Conservation (phyloP, 2,888 invertebrate species). For the Poecilus cupreus region DNA sequence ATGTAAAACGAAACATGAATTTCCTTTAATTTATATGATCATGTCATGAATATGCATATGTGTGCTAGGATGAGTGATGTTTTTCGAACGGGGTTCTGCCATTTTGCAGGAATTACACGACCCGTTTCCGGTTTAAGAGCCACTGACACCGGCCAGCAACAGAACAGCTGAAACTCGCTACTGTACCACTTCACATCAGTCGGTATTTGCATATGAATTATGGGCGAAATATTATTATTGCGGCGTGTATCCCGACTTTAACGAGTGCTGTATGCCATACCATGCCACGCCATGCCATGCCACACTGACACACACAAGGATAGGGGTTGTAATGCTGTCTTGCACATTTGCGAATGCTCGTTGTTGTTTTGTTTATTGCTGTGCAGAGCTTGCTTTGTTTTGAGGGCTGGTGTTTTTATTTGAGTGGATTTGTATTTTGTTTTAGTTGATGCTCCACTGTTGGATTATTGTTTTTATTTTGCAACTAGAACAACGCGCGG, state of each 20-base stretch:
- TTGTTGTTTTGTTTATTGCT: neutral
- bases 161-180: neutral
- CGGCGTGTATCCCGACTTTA: neutral
- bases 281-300: too few relatives aligned
- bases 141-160: neutral
- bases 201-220: slow-evolving; percentile 42
- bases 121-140: slow-evolving; percentile 19
- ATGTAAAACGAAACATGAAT: too few relatives aligned
- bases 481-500: too few relatives aligned
- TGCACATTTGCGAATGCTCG: neutral
- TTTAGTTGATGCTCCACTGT: neutral
- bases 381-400: neutral
- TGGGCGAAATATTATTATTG: slow-evolving; percentile 40
- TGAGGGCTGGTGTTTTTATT: neutral
- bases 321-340: neutral
- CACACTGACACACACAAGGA: neutral
- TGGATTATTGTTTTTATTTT: neutral
- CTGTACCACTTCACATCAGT: slow-evolving; percentile 28
- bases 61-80: neutral
- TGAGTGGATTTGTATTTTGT: neutral
- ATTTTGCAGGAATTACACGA: slow-evolving; percentile 35
- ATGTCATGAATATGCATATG: slow-evolving; percentile 11
- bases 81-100: slow-evolving; percentile 26
- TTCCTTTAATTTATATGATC: neutral
- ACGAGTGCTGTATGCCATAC: neutral